Evolutionary conservation across 2,113 vertebrate genomes (phyloP).

Genomic region (Pedionomus torquatus): DNA sequence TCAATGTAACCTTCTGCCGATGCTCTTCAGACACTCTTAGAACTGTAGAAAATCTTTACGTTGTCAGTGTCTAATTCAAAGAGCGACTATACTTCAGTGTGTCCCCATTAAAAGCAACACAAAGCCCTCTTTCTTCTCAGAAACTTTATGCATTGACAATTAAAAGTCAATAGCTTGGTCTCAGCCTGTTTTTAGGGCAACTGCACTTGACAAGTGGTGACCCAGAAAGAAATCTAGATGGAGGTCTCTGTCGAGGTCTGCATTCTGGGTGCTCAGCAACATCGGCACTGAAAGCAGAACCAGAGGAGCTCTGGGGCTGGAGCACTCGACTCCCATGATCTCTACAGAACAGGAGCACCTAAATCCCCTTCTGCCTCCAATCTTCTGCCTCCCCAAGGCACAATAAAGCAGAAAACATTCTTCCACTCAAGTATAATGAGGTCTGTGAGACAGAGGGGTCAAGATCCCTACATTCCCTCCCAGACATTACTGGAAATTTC

Average conservation of each 20-base stretch:
- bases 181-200: conserved; percentile 40
- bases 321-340: background rate
- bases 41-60: conserved; percentile 19
- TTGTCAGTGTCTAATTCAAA: conserved; percentile 42
- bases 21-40: conserved; percentile 23
- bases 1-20: conserved; percentile 24
- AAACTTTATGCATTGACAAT: conserved; percentile 39
- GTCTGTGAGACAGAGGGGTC: background rate
- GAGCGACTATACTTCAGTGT: background rate
- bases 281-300: background rate
- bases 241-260: background rate
- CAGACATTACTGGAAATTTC: conserved; percentile 20
- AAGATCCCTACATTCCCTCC: background rate
- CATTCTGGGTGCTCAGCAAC: background rate
- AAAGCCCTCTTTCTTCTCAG: conserved; percentile 51
- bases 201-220: conserved; percentile 13
- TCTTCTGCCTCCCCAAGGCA: background rate
- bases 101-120: conserved; percentile 39
- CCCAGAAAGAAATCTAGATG: conserved; percentile 16
- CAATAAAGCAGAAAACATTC: background rate
- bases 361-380: background rate
- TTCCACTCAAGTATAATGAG: background rate
- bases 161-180: conserved; percentile 48
- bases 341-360: background rate
- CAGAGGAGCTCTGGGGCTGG: background rate